A percentile compares a stretch with the other conserved stretches of the same genome.
These are phyloP conservation scores for Eristalis intricaria DNA, from an alignment of 2,888 invertebrate genomes.

Conservation along the genomic window DNA sequence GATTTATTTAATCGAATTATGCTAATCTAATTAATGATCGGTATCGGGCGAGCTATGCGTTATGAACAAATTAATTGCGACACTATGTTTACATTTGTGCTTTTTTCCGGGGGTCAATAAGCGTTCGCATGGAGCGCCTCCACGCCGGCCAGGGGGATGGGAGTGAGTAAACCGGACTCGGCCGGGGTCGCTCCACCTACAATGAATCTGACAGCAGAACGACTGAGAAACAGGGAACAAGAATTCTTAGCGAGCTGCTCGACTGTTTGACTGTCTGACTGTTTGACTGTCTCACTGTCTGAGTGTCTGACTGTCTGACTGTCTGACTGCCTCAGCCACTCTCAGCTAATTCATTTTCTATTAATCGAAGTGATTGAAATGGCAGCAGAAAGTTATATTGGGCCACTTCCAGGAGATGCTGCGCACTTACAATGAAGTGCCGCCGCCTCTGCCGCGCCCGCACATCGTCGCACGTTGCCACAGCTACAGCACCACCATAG, in stretches of 20 bases:
- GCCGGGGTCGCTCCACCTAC: neutral
- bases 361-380: slow-evolving; percentile 64
- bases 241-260: neutral
- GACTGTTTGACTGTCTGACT: neutral
- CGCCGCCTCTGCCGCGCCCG: neutral
- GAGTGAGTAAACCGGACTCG: neutral
- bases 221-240: neutral
- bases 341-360: slow-evolving; percentile 63
- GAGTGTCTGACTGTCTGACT: neutral
- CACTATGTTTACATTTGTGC: slow-evolving; percentile 56
- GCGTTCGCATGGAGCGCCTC: neutral
- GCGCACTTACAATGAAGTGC: slow-evolving; percentile 53
- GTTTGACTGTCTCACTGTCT: neutral
- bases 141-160: neutral
- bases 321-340: slow-evolving; percentile 25
- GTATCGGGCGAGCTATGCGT: slow-evolving; percentile 60
- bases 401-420: slow-evolving; percentile 67
- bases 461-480: slow-evolving; percentile 1
- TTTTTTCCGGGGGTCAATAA: neutral
- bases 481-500: neutral
- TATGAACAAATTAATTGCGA: slow-evolving; percentile 70
- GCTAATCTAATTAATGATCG: slow-evolving; percentile 71
- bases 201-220: neutral
- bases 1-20: slow-evolving; percentile 69
- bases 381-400: slow-evolving; percentile 65